Evolutionary conservation across 2,797 vertebrate species (phyloP).

Genomic region (Schizothorax lantsangensis): DNA sequence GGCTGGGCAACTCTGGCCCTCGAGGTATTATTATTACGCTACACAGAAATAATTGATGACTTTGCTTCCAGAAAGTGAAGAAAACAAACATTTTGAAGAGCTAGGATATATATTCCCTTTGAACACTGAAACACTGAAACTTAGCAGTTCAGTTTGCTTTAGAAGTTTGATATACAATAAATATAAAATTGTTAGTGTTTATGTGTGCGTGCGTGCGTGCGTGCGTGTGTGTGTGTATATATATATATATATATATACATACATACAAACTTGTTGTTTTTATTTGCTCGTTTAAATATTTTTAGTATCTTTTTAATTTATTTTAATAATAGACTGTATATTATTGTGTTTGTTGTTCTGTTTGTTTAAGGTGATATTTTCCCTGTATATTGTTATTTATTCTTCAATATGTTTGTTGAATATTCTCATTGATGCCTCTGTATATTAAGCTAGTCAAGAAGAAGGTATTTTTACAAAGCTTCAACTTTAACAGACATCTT

Average conservation of each 20-base stretch:
- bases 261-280: no score
- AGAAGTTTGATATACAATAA: background rate
- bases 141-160: background rate
- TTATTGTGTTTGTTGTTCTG: background rate
- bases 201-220: no score
- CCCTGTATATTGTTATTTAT: background rate
- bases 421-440: background rate
- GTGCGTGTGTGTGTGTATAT: no score
- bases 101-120: background rate
- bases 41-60: background rate
- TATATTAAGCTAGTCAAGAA: background rate
- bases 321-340: background rate
- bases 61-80: background rate
- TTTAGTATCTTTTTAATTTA: no score
- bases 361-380: background rate
- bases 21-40: background rate
- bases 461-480: background rate
- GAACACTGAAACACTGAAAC: background rate
- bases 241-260: no score
- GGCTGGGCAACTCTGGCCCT: background rate
- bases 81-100: background rate
- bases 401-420: background rate
- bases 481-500: conserved; percentile 4
- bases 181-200: background rate
- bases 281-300: no score